phyloP scores from a whole-genome alignment of 2,888 invertebrate genomes.

The Leucoptera coffeella region DNA sequence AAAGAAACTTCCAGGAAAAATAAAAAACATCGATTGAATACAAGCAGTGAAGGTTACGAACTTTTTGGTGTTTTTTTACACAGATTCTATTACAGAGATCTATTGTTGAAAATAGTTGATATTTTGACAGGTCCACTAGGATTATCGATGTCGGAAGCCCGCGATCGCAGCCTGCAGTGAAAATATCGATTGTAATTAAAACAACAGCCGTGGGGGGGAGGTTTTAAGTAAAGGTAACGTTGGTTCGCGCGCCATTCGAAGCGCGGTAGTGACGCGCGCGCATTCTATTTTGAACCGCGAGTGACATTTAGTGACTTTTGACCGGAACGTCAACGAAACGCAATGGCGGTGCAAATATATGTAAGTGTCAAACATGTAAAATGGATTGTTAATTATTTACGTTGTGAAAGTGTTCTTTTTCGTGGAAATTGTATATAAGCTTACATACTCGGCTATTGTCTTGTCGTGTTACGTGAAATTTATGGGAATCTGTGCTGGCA shows the following conservation, averaged over 20 bases:
- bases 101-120: no score
- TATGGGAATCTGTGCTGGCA: slow-evolving; percentile 6
- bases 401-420: no score
- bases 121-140: no score
- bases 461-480: slow-evolving; percentile 19
- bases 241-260: slow-evolving; percentile 30
- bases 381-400: no score
- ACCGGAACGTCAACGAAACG: no score
- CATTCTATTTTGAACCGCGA: slow-evolving; percentile 29
- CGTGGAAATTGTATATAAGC: no score
- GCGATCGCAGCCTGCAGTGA: slow-evolving; percentile 22
- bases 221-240: slow-evolving; percentile 29
- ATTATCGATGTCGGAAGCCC: slow-evolving; percentile 27
- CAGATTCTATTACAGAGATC: no score
- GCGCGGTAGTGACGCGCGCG: slow-evolving; percentile 37
- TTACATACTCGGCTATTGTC: slow-evolving; percentile 22
- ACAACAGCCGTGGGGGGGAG: slow-evolving; percentile 40
- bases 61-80: no score
- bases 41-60: no score
- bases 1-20: no score
- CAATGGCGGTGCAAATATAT: slow-evolving; percentile 47
- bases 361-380: slow-evolving; percentile 39
- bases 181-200: slow-evolving; percentile 43
- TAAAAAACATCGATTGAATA: no score
- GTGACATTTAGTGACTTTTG: slow-evolving; percentile 33